A percentile compares a stretch with the other conserved stretches of the same genome.
Evolutionary conservation across 2,797 vertebrate genomes (phyloP).

Genomic region (Tamandua tetradactyla): DNA sequence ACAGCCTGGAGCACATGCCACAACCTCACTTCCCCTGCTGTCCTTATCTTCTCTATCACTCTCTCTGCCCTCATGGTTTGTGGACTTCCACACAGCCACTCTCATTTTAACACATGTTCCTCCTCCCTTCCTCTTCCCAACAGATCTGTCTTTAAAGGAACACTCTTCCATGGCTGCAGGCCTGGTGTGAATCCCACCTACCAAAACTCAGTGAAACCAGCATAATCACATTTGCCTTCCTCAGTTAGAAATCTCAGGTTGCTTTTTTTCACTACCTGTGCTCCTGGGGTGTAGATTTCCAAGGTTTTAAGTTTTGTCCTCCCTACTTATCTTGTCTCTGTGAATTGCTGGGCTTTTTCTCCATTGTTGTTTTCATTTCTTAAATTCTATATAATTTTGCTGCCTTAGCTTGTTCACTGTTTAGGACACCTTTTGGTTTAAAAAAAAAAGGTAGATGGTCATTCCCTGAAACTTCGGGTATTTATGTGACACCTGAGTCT

Average conservation of each 20-base stretch:
- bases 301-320: not conserved
- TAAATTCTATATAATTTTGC: constrained; percentile 19
- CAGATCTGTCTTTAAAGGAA: not conserved
- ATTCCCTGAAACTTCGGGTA: no score
- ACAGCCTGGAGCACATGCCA: not conserved
- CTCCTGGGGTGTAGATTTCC: not conserved
- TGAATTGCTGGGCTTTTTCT: not conserved
- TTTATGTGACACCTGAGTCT: no score
- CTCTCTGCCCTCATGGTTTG: not conserved
- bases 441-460: not conserved
- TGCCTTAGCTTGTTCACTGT: not conserved
- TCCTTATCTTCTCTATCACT: not conserved
- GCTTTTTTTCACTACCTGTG: not conserved
- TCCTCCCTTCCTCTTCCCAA: not conserved
- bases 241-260: not conserved
- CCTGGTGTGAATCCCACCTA: rapidly evolving
- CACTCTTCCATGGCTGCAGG: rapidly evolving
- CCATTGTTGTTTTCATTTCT: not conserved
- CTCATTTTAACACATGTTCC: rapidly evolving
- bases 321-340: not conserved
- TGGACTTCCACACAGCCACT: not conserved
- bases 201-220: not conserved
- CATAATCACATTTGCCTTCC: not conserved
- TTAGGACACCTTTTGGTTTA: not conserved
- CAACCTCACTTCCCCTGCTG: not conserved